phyloP scores from a whole-genome alignment of 2,888 invertebrate species.

The Lochmaea crataegi region DNA sequence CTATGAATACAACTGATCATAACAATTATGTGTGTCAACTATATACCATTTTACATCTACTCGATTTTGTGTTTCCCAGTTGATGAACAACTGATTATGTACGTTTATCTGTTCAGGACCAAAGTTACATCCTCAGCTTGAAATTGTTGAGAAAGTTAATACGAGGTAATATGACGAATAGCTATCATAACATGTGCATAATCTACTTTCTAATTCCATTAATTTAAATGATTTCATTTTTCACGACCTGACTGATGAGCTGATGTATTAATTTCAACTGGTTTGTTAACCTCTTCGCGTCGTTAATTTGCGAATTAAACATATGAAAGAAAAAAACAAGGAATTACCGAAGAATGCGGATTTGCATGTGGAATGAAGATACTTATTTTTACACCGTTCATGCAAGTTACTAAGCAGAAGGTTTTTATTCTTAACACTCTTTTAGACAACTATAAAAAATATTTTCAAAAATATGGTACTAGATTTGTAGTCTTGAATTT shows the following conservation, averaged over 20 bases:
- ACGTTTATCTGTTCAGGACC: neutral
- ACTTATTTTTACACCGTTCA: no score
- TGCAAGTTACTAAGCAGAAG: no score
- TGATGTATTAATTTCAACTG: neutral
- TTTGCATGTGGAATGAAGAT: neutral
- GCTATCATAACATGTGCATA: slow-evolving; percentile 23
- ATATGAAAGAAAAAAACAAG: neutral
- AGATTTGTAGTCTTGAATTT: no score
- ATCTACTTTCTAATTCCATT: slow-evolving; percentile 11
- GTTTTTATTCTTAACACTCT: no score
- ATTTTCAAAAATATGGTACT: no score
- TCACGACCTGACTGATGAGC: neutral
- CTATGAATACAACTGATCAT: no score
- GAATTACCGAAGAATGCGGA: neutral
- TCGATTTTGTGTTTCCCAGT: no score
- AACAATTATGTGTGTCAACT: no score
- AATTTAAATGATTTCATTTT: slow-evolving; percentile 1
- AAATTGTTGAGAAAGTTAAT: slow-evolving; percentile 6
- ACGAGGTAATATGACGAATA: slow-evolving; percentile 20
- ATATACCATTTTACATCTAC: no score
- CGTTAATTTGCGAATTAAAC: neutral
- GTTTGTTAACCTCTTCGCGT: neutral
- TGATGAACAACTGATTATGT: no score
- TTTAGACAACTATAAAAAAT: no score
- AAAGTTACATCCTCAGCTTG: neutral